These are phyloP conservation scores for Palythoa caribaeorum DNA, from an alignment of 92 coral and sea anemone genomes.

Conservation along the genomic window DNA sequence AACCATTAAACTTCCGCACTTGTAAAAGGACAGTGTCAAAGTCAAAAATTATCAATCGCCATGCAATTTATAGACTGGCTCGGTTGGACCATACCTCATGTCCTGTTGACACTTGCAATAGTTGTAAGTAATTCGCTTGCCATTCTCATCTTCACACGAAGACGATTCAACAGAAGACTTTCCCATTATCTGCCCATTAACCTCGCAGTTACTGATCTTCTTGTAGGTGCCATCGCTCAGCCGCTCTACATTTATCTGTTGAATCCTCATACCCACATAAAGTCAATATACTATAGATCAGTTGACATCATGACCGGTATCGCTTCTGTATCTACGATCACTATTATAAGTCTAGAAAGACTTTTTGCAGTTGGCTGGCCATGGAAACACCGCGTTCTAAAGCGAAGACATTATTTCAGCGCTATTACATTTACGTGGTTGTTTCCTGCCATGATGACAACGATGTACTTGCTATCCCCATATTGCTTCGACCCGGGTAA, in stretches of 20 bases:
- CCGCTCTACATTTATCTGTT: background rate
- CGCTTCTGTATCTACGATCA: background rate
- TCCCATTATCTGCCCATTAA: background rate
- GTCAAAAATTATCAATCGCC: background rate
- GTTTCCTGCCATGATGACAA: background rate
- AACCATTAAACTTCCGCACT: too few species aligned
- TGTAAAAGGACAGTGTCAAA: too few species aligned
- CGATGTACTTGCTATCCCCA: background rate
- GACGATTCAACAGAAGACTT: background rate
- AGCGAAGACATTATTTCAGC: background rate
- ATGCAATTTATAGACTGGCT: background rate
- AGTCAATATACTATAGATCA: background rate
- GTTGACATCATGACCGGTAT: background rate
- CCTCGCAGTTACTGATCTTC: constrained; percentile 10
- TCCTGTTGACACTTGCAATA: background rate
- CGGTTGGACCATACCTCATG: background rate
- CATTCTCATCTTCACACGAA: constrained; percentile 7
- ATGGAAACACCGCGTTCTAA: constrained; percentile 4
- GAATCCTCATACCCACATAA: background rate
- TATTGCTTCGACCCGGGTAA: background rate
- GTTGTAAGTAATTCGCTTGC: too few species aligned
- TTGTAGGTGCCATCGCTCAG: background rate
- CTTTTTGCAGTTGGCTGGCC: constrained; percentile 4
- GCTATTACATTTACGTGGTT: background rate
- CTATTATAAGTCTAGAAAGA: background rate